Evolutionary conservation across 2,113 vertebrate species (phyloP), one percentile per base, ranked within the genome.

Genomic region (Opisthocomus hoazin): DNA sequence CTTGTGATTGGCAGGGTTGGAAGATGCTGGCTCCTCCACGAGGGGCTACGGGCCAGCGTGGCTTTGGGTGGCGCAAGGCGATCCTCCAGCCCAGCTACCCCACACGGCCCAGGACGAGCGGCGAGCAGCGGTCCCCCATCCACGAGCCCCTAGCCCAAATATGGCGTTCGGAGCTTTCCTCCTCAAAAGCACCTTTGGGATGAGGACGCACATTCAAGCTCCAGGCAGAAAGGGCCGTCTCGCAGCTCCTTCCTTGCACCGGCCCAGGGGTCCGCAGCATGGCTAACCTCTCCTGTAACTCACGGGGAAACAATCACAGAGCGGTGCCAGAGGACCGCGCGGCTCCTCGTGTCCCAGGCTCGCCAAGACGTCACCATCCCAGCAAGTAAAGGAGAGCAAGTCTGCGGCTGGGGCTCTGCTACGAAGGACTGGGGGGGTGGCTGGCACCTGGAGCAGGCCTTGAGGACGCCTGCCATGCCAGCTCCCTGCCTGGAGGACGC

Each of bases 361-460:
- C 1, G 0, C 8, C 2, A 45, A 74, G 16, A 71, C 3, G 2
- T 13, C 57, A 43, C 70, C 2, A 1, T 43, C 24, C 57, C 48
- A 68, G 26, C 15, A 85, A 88, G 63, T 34, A 39, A 66, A 78
- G 41, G 17, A 73, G 11, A 87, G 19, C 1, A n/a, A n/a, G n/a
- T n/a, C n/a, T n/a, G 20, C 2, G 10, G n/a, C 51, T 68, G 37
- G 63, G 34, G 24, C 50, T 87, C 48, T 0, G 1, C 23, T 66
- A 51, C 60, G n/a, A n/a, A n/a, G n/a, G n/a, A n/a, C n/a, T n/a
- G n/a, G n/a, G n/a, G n/a, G n/a, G n/a, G n/a, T n/a, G n/a, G n/a
- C n/a, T 11, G 20, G 51, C 21, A 57, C 13, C 23, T 81, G 36
- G 30, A 87, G n/a, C 29, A 60, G 26, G 34, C 11, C 39, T 4